phyloP scores from a whole-genome alignment of 2,797 vertebrate species.

The Pseudochaenichthys georgianus region DNA sequence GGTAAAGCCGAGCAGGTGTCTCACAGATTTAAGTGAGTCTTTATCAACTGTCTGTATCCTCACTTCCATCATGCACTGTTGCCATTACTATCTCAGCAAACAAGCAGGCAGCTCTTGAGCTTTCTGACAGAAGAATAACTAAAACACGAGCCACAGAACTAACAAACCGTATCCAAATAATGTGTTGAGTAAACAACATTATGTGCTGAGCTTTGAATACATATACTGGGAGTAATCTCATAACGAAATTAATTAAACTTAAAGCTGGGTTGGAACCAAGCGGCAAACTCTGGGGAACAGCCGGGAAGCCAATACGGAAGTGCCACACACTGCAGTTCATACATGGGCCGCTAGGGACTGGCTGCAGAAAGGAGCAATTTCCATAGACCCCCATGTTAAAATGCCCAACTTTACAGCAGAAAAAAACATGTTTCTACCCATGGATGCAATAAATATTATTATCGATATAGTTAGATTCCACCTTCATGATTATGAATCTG shows the following conservation, averaged over 20 bases:
- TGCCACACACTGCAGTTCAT: no score
- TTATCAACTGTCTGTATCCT: constrained; percentile 17
- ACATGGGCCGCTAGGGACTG: no score
- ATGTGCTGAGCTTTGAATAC: neutral
- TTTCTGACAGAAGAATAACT: neutral
- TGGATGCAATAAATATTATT: no score
- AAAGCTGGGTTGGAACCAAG: no score
- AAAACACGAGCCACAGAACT: neutral
- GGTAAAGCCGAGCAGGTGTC: neutral
- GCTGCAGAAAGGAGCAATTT: no score
- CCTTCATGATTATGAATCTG: no score
- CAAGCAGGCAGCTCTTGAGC: constrained; percentile 3
- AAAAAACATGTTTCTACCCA: no score
- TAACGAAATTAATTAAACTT: neutral
- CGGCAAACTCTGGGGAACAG: no score
- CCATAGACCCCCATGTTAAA: no score
- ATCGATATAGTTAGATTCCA: no score
- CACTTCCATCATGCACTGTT: constrained; percentile 33
- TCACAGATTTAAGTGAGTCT: constrained; percentile 20
- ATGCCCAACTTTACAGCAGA: no score
- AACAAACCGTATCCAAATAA: constrained; percentile 1
- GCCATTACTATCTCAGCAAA: constrained; percentile 25
- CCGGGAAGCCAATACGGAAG: no score
- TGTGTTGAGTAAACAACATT: neutral
- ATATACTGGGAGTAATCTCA: neutral